Base-by-base conservation (phyloP, 2,888 invertebrate species). In the Sphecodes monilicornis region DNA sequence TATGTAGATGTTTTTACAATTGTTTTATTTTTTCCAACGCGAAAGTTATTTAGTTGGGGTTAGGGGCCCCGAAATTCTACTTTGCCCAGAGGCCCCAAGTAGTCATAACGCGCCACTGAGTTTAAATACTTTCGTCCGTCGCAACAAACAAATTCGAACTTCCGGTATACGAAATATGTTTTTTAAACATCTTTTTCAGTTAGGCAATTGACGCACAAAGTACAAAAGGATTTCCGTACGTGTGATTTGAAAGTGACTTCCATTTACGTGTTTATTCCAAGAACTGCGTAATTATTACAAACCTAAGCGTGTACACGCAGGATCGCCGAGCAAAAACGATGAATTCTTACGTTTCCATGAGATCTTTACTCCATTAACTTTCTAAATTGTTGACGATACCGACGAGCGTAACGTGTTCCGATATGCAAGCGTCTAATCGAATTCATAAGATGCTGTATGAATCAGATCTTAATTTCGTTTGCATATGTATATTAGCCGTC, bases 381-480 rank as follows among this genome's bases (percentile, higher is more conserved):
- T 46, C 70, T 71, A 46, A 41, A 46, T 46, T 29, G 70, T 71
- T 32, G 32, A 71, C 70, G 43, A 71, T 32, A 5, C 22, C 32
- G 39, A 36, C 22, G 29, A 29, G 26, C 29, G 29, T 29, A 26
- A 46, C 46, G 22, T 46, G 10, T 71, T 71, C 10, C 70, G 32
- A 71, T 71, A 32, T 29, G 11, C 29, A 32, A 32, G 22, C 46
- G 70, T 46, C 41, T 54, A 41, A 66, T 66, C 39, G 13, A 6
- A 54, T 72, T 54, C 26, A 13, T 36, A 22, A 54, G 22, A 29
- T 26, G 18, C 39, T 6, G 57, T 11, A 50, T 70, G 80, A 82
- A 80, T 82, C 74, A 82, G 73, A 82, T 74, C 69, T 60, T 36
- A 46, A 82, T 74, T 80, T 70, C 54, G 29, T 60, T 68, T 26